Percentiles rank a stretch among this genome's conserved stretches.
Conservation (phyloP, 2,113 vertebrate genomes). For the Etia nguti region DNA sequence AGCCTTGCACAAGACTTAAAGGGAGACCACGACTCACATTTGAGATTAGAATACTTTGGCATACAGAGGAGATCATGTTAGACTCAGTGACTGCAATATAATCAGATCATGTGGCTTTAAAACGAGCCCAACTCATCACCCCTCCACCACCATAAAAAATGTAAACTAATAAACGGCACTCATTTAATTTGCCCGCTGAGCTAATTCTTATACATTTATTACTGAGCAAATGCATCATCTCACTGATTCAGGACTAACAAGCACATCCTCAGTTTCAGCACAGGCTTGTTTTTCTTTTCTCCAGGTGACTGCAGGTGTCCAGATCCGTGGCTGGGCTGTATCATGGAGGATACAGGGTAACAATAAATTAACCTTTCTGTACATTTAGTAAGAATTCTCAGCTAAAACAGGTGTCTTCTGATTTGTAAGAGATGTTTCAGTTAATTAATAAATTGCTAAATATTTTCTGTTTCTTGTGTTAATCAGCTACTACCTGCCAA, state of each 20-base stretch:
- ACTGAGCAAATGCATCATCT: background rate
- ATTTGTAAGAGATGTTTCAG: background rate
- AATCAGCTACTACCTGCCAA: constrained; percentile 86
- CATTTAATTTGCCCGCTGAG: background rate
- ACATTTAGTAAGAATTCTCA: background rate
- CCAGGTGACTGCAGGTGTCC: constrained; percentile 91
- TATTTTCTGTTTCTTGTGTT: background rate
- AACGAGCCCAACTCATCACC: background rate
- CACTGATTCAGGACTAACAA: background rate
- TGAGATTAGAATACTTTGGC: background rate
- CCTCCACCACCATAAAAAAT: background rate
- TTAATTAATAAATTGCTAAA: background rate
- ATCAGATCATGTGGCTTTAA: background rate
- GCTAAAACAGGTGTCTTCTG: background rate
- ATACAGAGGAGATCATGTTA: background rate
- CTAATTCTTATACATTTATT: background rate
- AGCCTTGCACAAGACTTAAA: background rate
- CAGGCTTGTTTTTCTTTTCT: background rate
- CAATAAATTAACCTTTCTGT: background rate
- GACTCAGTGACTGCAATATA: background rate
- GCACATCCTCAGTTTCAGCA: background rate
- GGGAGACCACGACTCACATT: background rate
- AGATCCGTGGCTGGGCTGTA: constrained; percentile 91
- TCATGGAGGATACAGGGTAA: constrained; percentile 98
- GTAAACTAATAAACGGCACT: background rate